Conservation (phyloP, 2,113 vertebrate species). For the Acanthochromis polyacanthus region DNA sequence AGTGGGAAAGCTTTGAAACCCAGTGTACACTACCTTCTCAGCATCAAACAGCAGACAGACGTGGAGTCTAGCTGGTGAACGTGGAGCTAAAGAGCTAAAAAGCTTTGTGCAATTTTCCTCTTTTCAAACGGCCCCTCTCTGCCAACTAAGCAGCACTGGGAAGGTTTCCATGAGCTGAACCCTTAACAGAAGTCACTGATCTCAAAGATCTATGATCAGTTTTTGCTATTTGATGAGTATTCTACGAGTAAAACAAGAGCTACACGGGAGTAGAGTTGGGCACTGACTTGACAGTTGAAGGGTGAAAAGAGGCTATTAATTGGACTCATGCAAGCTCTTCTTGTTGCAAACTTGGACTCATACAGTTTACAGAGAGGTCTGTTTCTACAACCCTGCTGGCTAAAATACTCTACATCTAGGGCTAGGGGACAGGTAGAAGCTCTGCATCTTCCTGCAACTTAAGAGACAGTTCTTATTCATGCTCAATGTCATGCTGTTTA, state of each 20-base stretch:
- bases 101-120: conserved; percentile 1
- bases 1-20: not conserved
- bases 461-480: too few species aligned
- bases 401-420: too few species aligned
- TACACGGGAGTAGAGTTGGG: not conserved
- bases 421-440: too few species aligned
- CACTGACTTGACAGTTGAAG: not conserved
- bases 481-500: too few species aligned
- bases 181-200: not conserved
- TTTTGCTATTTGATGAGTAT: not conserved
- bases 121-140: not conserved
- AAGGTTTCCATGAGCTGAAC: not conserved
- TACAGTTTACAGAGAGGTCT: too few species aligned
- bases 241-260: not conserved
- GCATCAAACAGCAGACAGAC: not conserved
- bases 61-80: not conserved
- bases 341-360: too few species aligned
- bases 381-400: too few species aligned
- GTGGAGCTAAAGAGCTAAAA: not conserved
- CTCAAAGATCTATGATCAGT: not conserved
- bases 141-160: not conserved
- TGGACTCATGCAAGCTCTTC: too few species aligned
- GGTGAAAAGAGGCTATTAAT: not conserved
- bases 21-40: not conserved
- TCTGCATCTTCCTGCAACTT: too few species aligned